Evolutionary conservation across 2,888 invertebrate genomes (phyloP).

Genomic region (Cinara cedri): DNA sequence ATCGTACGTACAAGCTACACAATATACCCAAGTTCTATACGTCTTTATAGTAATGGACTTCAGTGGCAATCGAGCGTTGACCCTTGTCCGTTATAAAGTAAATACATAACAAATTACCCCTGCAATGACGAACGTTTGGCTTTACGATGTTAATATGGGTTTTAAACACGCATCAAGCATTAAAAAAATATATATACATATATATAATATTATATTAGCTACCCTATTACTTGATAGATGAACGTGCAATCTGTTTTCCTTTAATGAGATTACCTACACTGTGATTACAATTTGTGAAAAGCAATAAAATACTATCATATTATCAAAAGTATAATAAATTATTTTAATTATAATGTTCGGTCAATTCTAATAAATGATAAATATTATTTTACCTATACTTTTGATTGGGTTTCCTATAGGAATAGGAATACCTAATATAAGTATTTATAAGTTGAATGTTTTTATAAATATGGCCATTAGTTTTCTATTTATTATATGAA

Average conservation of each 20-base stretch:
- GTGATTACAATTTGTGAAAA: neutral
- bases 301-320: neutral
- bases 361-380: too few species aligned
- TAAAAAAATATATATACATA: too few species aligned
- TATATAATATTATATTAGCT: neutral
- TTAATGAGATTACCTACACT: neutral
- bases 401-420: too few species aligned
- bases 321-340: too few species aligned
- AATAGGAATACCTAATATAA: too few species aligned
- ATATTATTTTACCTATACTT: too few species aligned
- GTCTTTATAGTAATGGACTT: constrained; percentile 9
- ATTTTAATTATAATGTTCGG: too few species aligned
- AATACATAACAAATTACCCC: constrained; percentile 39
- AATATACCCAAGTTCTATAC: constrained; percentile 2
- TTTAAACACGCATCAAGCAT: constrained; percentile 39
- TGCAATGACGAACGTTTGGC: neutral
- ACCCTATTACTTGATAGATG: neutral
- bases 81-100: constrained; percentile 36
- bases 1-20: neutral
- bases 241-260: neutral
- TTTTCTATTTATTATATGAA: too few species aligned
- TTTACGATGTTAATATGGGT: constrained; percentile 21
- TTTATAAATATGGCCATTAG: too few species aligned
- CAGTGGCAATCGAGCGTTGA: constrained; percentile 20
- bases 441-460: too few species aligned